phyloP scores from a whole-genome alignment of 2,888 invertebrate genomes.

The Adelognathus sp. region DNA sequence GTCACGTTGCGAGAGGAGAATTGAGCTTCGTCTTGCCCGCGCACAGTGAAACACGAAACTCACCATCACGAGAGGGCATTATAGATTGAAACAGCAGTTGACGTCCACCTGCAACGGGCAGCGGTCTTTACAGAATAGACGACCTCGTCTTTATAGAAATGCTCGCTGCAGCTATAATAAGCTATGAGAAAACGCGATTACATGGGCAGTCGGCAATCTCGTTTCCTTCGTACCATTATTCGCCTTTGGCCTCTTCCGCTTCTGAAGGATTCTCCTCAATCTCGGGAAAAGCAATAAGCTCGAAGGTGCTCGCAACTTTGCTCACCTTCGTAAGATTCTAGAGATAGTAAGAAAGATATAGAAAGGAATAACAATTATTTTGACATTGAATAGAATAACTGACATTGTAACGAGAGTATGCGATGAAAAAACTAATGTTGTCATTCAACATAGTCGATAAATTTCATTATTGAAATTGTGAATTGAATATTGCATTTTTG shows the following conservation, averaged over 20 bases:
- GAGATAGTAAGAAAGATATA: no score
- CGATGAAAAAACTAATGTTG: no score
- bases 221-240: neutral
- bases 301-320: neutral
- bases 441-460: no score
- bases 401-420: no score
- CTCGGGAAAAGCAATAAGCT: slow-evolving; percentile 3
- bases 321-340: no score
- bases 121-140: neutral
- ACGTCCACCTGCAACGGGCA: neutral
- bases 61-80: neutral
- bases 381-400: no score
- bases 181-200: slow-evolving; percentile 3
- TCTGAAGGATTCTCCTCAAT: neutral
- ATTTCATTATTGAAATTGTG: no score
- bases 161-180: neutral
- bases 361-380: no score
- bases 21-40: neutral
- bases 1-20: neutral
- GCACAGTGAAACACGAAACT: neutral
- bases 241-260: neutral
- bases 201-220: neutral
- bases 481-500: no score
- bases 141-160: neutral
- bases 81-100: neutral